Evolutionary conservation across 2,888 invertebrate genomes (phyloP).

Genomic region (Chrysomela aeneicollis): DNA sequence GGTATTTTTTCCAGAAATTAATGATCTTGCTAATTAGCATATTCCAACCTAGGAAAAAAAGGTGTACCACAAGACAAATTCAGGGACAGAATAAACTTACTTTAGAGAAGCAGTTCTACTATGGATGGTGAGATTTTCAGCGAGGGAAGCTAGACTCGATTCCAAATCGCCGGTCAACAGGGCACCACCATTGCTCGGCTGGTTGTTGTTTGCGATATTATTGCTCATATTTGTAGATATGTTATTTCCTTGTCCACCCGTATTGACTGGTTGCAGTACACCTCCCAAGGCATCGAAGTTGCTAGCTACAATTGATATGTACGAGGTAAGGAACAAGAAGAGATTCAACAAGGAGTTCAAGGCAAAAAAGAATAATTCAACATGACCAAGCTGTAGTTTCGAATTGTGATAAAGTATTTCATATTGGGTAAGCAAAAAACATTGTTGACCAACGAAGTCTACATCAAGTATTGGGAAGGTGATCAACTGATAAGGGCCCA

Average conservation of each 20-base stretch:
- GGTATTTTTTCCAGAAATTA: too few relatives aligned
- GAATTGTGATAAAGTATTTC: too few relatives aligned
- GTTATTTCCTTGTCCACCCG: slow-evolving; percentile 42
- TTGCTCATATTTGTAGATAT: slow-evolving; percentile 39
- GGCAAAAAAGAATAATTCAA: too few relatives aligned
- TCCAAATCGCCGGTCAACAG: slow-evolving; percentile 93
- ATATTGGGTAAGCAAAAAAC: too few relatives aligned
- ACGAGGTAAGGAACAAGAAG: too few relatives aligned
- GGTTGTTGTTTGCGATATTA: slow-evolving; percentile 44
- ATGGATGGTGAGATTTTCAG: slow-evolving; percentile 91
- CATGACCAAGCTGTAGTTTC: too few relatives aligned
- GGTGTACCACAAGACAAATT: too few relatives aligned
- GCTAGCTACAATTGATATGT: slow-evolving; percentile 51
- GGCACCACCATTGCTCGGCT: slow-evolving; percentile 59
- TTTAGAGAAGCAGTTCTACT: slow-evolving; percentile 73
- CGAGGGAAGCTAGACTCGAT: slow-evolving; percentile 90
- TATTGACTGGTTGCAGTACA: slow-evolving; percentile 69
- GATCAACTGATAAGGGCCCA: too few relatives aligned
- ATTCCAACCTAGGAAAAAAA: too few relatives aligned
- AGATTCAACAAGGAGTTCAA: not conserved
- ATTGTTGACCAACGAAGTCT: too few relatives aligned
- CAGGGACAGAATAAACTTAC: slow-evolving; percentile 65
- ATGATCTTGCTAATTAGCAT: too few relatives aligned
- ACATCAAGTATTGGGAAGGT: too few relatives aligned
- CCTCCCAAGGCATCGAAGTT: slow-evolving; percentile 80